Base-by-base conservation (phyloP, 2,888 invertebrate species). In the Agrotis puta region DNA sequence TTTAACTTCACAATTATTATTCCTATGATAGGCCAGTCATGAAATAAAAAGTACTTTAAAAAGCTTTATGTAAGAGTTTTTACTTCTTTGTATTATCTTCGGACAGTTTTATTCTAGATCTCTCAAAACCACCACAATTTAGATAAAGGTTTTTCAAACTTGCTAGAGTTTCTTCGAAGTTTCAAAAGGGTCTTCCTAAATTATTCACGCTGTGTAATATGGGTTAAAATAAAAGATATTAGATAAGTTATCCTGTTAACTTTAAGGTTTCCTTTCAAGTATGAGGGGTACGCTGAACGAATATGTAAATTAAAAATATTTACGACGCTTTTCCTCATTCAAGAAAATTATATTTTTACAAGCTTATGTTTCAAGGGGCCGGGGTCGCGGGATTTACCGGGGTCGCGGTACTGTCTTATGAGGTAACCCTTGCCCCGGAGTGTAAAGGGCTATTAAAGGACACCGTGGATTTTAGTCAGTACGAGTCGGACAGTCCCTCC, bases 211-310 rank as follows among this genome's bases (percentile, higher is more conserved):
- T n/a, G 27, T 66, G 45, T 65, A 56, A 57, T 67, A 39, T 62
- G 73, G 61, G 54, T 68, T 57, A 50, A 43, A 65, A 67, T 70
- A 68, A 74, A 68, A 81, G 0, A 33, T 64, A 70, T 61, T 48
- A 50, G 27, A 48, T 22, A 63, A 81, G 64, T 74, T 70, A 43
- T 50, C 27, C 27, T 20, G 45, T 63, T 56, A 68, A 74, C 43
- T 70, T 77, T 56, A 56, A 64, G 62, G 54, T 43, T 70, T 70
- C 16, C 16, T 11, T 64, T 24, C 39, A 59, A 54, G 18, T 27
- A 43, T 20, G 22, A 50, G 33, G 64, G n/a, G 14, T 22, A n/a
- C 1, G 27, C 16, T 64, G 50, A 57, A 66, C 45, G 58, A 50
- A 63, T 53, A 63, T 69, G 63, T 56, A 66, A 65, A 69, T 47